Percentiles rank a stretch among this genome's conserved stretches.
These are phyloP conservation scores for Rhagium mordax DNA, from an alignment of 2,888 invertebrate species.

Conservation along the genomic window DNA sequence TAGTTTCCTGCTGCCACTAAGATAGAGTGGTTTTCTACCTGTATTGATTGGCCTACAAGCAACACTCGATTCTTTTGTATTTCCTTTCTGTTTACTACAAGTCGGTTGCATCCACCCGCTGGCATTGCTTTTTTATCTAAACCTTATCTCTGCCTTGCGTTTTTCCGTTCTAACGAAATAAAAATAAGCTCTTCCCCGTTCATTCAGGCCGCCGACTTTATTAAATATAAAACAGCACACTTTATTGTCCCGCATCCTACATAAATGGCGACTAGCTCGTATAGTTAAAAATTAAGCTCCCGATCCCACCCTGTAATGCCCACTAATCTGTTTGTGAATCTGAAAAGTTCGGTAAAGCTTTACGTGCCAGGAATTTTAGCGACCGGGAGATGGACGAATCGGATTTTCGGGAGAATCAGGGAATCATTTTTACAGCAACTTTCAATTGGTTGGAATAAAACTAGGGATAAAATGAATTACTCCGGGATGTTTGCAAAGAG, in stretches of 20 bases:
- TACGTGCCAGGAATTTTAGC: slow-evolving; percentile 11
- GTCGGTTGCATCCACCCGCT: background rate
- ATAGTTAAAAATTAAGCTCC: background rate
- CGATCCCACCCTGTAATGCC: background rate
- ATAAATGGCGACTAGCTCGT: background rate
- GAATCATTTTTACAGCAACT: slow-evolving; percentile 37
- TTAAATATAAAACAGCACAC: background rate
- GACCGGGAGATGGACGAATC: background rate
- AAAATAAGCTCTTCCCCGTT: background rate
- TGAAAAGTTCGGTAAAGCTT: background rate
- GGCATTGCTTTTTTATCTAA: background rate
- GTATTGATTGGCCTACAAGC: too few species aligned
- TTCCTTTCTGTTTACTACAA: background rate
- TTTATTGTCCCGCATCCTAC: background rate
- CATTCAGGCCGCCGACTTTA: background rate
- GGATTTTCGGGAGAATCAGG: slow-evolving; percentile 29
- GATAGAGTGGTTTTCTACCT: too few species aligned
- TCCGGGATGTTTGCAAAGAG: background rate
- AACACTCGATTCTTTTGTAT: too few species aligned
- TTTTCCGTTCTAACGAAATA: background rate
- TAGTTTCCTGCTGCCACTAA: too few species aligned
- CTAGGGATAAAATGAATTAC: background rate
- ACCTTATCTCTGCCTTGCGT: background rate
- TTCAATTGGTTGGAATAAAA: slow-evolving; percentile 29
- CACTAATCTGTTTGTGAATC: slow-evolving; percentile 10